Evolutionary conservation across 2,888 invertebrate species (phyloP), one percentile per base, ranked within the genome.

Genomic region (Archips xylosteana): DNA sequence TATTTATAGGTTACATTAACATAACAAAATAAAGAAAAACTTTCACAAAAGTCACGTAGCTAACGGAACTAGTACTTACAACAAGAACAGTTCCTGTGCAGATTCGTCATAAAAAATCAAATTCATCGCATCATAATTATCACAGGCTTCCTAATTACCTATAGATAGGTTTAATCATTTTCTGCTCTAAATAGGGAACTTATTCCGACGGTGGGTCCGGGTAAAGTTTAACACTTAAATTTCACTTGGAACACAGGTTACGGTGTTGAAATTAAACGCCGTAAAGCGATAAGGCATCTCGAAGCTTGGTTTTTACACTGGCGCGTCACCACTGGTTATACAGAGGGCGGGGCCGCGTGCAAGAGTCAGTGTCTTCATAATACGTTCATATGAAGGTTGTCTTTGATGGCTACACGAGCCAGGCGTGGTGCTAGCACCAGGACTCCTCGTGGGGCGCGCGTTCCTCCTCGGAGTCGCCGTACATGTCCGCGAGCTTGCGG

Each of bases 401-500:
- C 78, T 84, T 78, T 75, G 78, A 79, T 78, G 91, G 92, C 92
- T 93, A 92, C 83, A 93, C 93, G 82, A 92, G 93, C 93, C 93
- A 92, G 76, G 91, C 92, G 88, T 85, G 88, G 83, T 87, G 94
- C 92, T 95, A 97, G 96, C 98, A 97, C 98, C 98, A 98, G 77
- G 97, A 96, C 85, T 97, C 98, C 87, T 97, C 97, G 81, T 96
- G 96, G 77, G 96, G 96, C 70, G 96, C 96, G 82, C 97, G 96
- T 75, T 97, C 97, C 80, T 98, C 97, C 81, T 98, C 98, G 76
- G 97, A 97, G 85, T 98, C 98, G n/a, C 98, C 98, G 85, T 98
- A 98, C 98, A 98, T 98, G 84, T 98, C 98, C 65, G 98, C 98
- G 79, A 98, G 92, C 84, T 98, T 98, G 81, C 98, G 96, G 96